These are phyloP conservation scores for Abramis brama DNA, from an alignment of 2,113 vertebrate species.

Conservation along the genomic window DNA sequence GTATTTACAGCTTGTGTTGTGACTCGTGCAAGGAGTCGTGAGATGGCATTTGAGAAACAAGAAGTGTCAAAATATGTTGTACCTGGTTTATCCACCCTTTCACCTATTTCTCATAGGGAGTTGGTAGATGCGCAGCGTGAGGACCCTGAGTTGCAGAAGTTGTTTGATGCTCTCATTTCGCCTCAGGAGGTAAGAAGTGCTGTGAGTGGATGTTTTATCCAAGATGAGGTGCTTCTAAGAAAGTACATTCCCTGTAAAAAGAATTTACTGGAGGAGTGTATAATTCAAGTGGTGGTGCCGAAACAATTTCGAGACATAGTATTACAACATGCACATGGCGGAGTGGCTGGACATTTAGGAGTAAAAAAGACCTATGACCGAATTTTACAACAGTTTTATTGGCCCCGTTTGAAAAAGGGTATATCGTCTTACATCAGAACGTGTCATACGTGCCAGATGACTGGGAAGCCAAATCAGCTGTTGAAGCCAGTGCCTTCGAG, in stretches of 20 bases:
- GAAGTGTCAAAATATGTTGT: background rate
- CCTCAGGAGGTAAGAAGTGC: background rate
- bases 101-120: background rate
- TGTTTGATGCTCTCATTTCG: background rate
- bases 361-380: background rate
- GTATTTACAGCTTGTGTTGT: background rate
- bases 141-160: background rate
- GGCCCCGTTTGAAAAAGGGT: background rate
- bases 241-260: background rate
- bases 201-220: background rate
- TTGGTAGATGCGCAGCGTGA: background rate
- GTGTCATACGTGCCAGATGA: background rate
- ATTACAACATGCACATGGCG: background rate
- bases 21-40: background rate
- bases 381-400: background rate
- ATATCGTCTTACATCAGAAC: background rate
- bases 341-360: background rate
- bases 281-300: background rate
- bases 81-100: background rate
- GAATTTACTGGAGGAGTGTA: background rate
- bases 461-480: background rate
- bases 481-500: background rate
- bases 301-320: background rate
- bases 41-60: background rate
- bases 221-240: background rate